phyloP scores from a whole-genome alignment of 2,888 invertebrate species.

The Notodonta ziczac region DNA sequence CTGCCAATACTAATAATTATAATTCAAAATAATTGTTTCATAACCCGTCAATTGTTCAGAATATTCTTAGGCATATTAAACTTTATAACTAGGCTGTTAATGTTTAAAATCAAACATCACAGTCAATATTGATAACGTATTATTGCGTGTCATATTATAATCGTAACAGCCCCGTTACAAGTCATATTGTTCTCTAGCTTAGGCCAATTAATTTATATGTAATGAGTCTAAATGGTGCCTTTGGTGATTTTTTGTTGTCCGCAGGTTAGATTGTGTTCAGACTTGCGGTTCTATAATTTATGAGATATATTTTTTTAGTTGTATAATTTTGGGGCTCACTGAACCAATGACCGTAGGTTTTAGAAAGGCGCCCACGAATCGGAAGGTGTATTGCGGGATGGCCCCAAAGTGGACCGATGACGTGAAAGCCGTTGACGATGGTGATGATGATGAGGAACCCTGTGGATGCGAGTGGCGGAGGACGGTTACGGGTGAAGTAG shows the following conservation, averaged over 20 bases:
- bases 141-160: not conserved
- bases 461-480: too few relatives aligned
- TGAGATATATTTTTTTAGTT: too few relatives aligned
- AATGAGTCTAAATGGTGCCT: constrained; percentile 15
- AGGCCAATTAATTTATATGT: constrained; percentile 27
- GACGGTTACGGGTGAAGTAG: too few relatives aligned
- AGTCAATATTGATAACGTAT: not conserved
- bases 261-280: constrained; percentile 1
- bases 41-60: not conserved
- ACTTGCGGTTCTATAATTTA: not conserved
- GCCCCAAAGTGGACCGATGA: too few relatives aligned
- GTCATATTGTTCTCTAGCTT: constrained; percentile 30
- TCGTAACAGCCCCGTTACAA: constrained; percentile 31
- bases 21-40: not conserved
- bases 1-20: constrained; percentile 28
- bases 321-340: too few relatives aligned
- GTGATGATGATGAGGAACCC: too few relatives aligned
- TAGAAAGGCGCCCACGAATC: too few relatives aligned
- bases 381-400: too few relatives aligned
- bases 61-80: not conserved
- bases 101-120: not conserved
- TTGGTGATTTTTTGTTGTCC: not conserved
- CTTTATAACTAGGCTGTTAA: not conserved
- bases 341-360: too few relatives aligned
- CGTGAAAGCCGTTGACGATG: too few relatives aligned